These are phyloP conservation scores for Polydrusus tereticollis DNA, from an alignment of 2,888 invertebrate genomes.

Conservation along the genomic window DNA sequence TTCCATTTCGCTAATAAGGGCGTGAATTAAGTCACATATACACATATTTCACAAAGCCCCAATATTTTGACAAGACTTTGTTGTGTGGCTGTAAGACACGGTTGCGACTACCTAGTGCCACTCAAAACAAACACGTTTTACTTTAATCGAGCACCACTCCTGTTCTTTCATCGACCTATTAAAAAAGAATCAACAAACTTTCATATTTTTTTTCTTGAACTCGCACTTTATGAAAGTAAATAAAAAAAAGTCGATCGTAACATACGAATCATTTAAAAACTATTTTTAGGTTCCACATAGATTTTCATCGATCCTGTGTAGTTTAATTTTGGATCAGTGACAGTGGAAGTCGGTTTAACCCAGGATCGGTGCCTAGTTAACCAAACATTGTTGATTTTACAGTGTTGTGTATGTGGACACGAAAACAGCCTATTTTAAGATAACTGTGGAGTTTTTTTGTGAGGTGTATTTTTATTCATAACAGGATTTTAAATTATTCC, in stretches of 20 bases:
- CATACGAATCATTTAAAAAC: constrained; percentile 24
- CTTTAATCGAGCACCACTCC: neutral
- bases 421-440: constrained; percentile 20
- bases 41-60: neutral
- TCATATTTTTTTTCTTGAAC: neutral
- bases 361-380: constrained; percentile 30
- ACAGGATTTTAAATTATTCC: neutral
- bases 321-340: constrained; percentile 61
- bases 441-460: neutral
- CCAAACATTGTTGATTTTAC: constrained; percentile 38
- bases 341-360: constrained; percentile 47
- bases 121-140: neutral
- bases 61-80: neutral
- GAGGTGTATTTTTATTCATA: neutral
- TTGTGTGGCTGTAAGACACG: neutral
- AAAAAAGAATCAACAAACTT: constrained; percentile 4
- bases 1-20: constrained; percentile 3
- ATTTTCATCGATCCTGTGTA: constrained; percentile 52
- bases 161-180: constrained; percentile 4
- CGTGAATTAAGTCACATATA: neutral
- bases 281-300: constrained; percentile 42
- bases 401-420: constrained; percentile 13
- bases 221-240: constrained; percentile 10
- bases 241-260: constrained; percentile 29
- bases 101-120: neutral